Conservation (phyloP, 2,113 vertebrate genomes). For the Corydoras sp. region DNA sequence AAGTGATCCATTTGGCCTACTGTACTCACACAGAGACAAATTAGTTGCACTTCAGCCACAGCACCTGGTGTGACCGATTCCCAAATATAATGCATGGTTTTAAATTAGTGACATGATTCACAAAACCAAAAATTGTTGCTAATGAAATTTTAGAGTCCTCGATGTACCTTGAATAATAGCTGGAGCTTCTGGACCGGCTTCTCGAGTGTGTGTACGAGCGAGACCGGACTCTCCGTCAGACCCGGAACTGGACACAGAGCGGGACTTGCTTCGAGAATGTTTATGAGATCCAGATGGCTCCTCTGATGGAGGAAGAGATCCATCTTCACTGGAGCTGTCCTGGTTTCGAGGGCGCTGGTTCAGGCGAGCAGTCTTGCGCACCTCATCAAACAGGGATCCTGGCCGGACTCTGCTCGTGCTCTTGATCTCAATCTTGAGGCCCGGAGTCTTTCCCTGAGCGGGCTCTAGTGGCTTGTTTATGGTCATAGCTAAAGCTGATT, state of each 20-base stretch:
- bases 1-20: too few relatives aligned
- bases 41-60: too few relatives aligned
- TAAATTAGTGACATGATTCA: too few relatives aligned
- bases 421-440: constrained; percentile 91
- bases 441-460: constrained; percentile 63
- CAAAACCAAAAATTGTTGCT: too few relatives aligned
- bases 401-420: constrained; percentile 87
- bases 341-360: constrained; percentile 89
- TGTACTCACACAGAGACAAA: too few relatives aligned
- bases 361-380: constrained; percentile 87
- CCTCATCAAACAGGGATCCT: constrained; percentile 93
- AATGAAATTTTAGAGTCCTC: background rate
- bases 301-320: constrained; percentile 64
- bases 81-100: too few relatives aligned
- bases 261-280: constrained; percentile 75
- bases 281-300: constrained; percentile 66
- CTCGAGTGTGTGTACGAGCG: constrained; percentile 80
- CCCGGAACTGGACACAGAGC: constrained; percentile 76
- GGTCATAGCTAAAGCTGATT: constrained; percentile 45
- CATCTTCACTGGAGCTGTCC: constrained; percentile 91
- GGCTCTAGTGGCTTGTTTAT: constrained; percentile 44
- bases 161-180: constrained; percentile 78
- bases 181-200: constrained; percentile 79
- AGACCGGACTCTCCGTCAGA: constrained; percentile 69
- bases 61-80: too few relatives aligned